Evolutionary conservation across 2,797 vertebrate species (phyloP).

Genomic region (Peromyscus nudipes): DNA sequence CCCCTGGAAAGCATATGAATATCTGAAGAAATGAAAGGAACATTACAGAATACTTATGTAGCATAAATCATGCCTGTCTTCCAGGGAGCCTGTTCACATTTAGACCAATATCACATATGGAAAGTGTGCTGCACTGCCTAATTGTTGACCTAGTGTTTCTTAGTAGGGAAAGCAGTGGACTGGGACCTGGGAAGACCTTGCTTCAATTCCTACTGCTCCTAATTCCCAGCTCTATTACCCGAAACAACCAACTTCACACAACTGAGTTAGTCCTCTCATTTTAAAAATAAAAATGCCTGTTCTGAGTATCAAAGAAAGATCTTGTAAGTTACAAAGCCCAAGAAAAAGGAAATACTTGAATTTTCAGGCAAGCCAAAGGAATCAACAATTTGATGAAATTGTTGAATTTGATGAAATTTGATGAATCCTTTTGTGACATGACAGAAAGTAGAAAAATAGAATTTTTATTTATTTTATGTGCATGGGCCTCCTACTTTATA

Average conservation of each 20-base stretch:
- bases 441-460: neutral
- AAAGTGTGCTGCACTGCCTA: neutral
- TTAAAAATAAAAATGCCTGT: slow-evolving; percentile 27
- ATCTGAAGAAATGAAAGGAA: slow-evolving; percentile 67
- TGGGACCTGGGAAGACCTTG: neutral
- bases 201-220: neutral
- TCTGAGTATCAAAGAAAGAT: slow-evolving; percentile 24
- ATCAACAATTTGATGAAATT: slow-evolving; percentile 46
- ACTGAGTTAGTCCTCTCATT: neutral
- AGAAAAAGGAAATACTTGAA: neutral
- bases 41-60: slow-evolving; percentile 64
- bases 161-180: neutral
- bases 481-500: neutral
- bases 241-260: slow-evolving; percentile 7
- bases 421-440: neutral
- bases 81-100: slow-evolving; percentile 38
- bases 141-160: slow-evolving; percentile 17
- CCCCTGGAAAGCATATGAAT: slow-evolving; percentile 57
- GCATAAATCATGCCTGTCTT: slow-evolving; percentile 58
- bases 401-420: slow-evolving; percentile 32
- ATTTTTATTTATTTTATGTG: neutral
- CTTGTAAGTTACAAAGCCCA: slow-evolving; percentile 6
- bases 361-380: slow-evolving; percentile 24
- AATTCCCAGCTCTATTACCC: slow-evolving; percentile 1
- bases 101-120: slow-evolving; percentile 44